Evolutionary conservation across 1,140 invertebrate genomes (phyloP).

Genomic region (Sycobia sp.): DNA sequence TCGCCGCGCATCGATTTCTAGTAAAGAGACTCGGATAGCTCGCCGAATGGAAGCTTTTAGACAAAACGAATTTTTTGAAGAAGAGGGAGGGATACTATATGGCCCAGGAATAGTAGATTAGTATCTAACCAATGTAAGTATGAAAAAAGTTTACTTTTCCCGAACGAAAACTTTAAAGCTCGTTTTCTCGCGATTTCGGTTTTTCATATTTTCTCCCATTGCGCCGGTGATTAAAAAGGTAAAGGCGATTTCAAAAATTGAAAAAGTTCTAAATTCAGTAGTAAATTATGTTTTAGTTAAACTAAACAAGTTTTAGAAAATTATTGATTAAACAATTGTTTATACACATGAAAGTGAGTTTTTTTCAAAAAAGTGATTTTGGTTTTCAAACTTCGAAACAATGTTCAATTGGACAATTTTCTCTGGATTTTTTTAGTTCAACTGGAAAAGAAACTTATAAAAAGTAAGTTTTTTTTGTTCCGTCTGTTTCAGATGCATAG

Average conservation of each 20-base stretch:
- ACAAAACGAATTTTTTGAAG: slow-evolving; percentile 28
- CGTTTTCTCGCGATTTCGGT: slow-evolving; percentile 25
- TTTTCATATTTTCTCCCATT: too few relatives aligned
- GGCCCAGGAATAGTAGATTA: slow-evolving; percentile 10
- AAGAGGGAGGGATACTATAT: slow-evolving; percentile 16
- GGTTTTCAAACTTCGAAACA: too few relatives aligned
- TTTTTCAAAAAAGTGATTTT: too few relatives aligned
- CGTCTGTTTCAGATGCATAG: too few relatives aligned
- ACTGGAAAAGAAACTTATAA: slow-evolving; percentile 17
- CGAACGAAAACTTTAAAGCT: slow-evolving; percentile 18
- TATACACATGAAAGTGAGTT: too few relatives aligned
- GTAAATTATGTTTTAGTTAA: too few relatives aligned
- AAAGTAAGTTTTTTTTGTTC: slow-evolving; percentile 12
- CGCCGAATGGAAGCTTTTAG: background rate
- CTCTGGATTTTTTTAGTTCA: slow-evolving; percentile 24
- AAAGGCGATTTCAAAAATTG: too few relatives aligned
- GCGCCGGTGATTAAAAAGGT: too few relatives aligned
- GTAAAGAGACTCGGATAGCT: slow-evolving; percentile 18
- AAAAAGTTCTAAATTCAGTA: too few relatives aligned
- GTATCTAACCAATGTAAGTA: slow-evolving; percentile 13
- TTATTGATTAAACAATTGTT: too few relatives aligned
- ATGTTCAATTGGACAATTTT: too few relatives aligned
- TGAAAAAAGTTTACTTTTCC: slow-evolving; percentile 1
- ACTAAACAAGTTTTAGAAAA: too few relatives aligned
- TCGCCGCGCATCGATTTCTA: slow-evolving; percentile 21